These are phyloP conservation scores for Cyprinodon brontotheroides DNA, from an alignment of 2,113 vertebrate genomes.

Conservation along the genomic window DNA sequence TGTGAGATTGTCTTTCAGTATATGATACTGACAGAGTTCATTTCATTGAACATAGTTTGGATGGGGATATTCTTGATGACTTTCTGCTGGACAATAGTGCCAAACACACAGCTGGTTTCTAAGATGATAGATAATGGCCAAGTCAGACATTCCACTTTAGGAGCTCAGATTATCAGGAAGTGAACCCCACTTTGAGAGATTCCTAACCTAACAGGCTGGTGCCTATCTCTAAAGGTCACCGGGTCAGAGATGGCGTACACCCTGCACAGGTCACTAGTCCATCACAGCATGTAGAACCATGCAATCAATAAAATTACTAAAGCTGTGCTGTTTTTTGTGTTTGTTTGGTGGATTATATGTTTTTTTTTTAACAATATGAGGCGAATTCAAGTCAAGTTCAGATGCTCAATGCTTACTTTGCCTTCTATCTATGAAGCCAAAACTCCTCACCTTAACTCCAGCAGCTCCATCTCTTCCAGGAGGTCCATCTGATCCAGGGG, in stretches of 20 bases:
- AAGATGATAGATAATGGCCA: too few species aligned
- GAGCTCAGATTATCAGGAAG: background rate
- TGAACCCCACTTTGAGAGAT: background rate
- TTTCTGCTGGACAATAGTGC: too few species aligned
- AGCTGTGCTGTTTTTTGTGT: too few species aligned
- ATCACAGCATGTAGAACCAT: background rate
- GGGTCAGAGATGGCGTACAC: background rate
- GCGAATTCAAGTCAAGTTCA: background rate
- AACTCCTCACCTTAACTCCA: conserved; percentile 87
- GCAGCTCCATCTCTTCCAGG: conserved; percentile 90
- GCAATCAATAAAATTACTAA: too few species aligned
- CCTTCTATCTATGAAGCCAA: background rate
- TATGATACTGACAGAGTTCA: background rate
- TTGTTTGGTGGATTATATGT: background rate
- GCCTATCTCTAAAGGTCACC: background rate
- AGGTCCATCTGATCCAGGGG: conserved; percentile 90
- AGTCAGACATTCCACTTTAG: too few species aligned
- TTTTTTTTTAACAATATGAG: background rate
- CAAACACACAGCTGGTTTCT: too few species aligned
- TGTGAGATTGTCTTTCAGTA: background rate
- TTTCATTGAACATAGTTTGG: background rate
- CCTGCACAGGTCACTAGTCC: background rate
- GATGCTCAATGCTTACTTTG: background rate
- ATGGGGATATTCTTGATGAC: background rate
- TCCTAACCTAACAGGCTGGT: background rate